These are phyloP conservation scores for Buathra laborator DNA, from an alignment of 2,888 invertebrate genomes.

Conservation along the genomic window DNA sequence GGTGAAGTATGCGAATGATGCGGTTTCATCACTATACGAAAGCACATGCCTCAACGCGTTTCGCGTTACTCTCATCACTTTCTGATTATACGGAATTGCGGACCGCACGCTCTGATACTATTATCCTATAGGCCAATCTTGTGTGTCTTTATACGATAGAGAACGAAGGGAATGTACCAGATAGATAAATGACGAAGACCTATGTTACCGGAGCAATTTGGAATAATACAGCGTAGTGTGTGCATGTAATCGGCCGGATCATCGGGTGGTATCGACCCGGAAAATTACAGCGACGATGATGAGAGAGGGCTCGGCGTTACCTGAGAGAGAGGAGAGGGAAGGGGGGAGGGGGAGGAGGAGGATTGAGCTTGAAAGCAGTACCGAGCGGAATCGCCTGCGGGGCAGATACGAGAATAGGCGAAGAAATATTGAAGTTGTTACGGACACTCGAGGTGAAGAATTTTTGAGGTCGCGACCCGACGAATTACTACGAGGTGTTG, in stretches of 20 bases:
- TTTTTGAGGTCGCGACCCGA: conserved; percentile 26
- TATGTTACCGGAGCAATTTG: conserved; percentile 67
- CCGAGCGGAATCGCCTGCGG: conserved; percentile 40
- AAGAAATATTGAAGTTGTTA: conserved; percentile 34
- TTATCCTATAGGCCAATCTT: conserved; percentile 62
- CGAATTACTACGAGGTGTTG: conserved; percentile 15
- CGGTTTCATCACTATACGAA: conserved; percentile 35
- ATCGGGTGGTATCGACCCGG: conserved; percentile 68
- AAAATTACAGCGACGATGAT: conserved; percentile 69
- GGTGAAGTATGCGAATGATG: conserved; percentile 26
- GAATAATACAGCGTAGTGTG: conserved; percentile 68
- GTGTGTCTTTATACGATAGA: conserved; percentile 48
- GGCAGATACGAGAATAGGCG: conserved; percentile 48
- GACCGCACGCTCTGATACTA: conserved; percentile 43
- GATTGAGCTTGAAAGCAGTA: conserved; percentile 42
- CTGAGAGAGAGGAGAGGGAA: neutral
- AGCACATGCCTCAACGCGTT: conserved; percentile 52
- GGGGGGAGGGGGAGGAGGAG: neutral
- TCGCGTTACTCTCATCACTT: conserved; percentile 68
- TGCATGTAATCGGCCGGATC: conserved; percentile 68
- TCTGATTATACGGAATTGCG: conserved; percentile 65
- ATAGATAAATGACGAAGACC: conserved; percentile 68
- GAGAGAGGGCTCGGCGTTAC: conserved; percentile 19
- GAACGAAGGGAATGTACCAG: conserved; percentile 56
- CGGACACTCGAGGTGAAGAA: conserved; percentile 15